These are phyloP conservation scores for Crenuchus spilurus DNA, from an alignment of 2,797 vertebrate genomes.

Conservation along the genomic window DNA sequence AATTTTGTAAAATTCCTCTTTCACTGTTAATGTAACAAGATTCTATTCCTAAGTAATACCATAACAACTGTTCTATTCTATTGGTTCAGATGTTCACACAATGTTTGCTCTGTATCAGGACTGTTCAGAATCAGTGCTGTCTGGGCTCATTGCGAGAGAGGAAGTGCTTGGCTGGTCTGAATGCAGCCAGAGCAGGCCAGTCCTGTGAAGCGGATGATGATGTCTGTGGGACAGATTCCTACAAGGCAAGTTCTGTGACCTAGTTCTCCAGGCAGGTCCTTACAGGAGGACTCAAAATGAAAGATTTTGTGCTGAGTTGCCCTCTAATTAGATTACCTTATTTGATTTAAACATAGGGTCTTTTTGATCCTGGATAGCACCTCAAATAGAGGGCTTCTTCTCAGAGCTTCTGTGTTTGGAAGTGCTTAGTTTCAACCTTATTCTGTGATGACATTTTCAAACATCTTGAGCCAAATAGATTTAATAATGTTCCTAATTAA, in stretches of 20 bases:
- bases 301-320: constrained; percentile 28
- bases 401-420: not conserved
- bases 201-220: constrained; percentile 70
- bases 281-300: constrained; percentile 8
- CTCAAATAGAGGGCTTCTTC: not conserved
- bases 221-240: constrained; percentile 76
- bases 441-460: not conserved
- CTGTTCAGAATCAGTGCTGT: constrained; percentile 88
- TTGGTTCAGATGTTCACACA: too few species aligned
- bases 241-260: constrained; percentile 76
- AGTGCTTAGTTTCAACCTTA: not conserved
- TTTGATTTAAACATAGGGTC: constrained; percentile 53
- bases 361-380: not conserved
- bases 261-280: not conserved
- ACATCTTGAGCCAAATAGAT: not conserved
- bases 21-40: too few species aligned
- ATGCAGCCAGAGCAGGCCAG: constrained; percentile 80
- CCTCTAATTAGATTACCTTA: constrained; percentile 56
- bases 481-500: not conserved
- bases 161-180: constrained; percentile 83
- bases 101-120: constrained; percentile 68
- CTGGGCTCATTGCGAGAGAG: constrained; percentile 80
- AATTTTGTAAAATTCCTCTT: too few species aligned
- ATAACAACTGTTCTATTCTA: too few species aligned
- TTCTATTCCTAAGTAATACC: too few species aligned